These are phyloP conservation scores for Hemiscyllium ocellatum DNA, from an alignment of 2,113 vertebrate species.

Conservation along the genomic window DNA sequence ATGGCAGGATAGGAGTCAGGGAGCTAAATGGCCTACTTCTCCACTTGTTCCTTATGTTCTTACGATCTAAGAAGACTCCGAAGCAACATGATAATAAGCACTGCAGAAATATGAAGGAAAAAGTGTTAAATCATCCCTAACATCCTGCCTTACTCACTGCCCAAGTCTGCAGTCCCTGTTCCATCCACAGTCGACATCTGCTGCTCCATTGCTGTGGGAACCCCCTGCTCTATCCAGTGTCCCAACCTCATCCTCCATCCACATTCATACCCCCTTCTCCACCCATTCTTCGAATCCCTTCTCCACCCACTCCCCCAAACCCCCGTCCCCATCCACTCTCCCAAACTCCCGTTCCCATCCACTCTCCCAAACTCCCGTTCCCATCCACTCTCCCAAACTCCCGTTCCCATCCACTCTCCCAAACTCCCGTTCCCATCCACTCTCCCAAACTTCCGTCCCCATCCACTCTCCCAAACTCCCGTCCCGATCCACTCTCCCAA, in stretches of 20 bases:
- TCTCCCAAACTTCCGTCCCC: neutral
- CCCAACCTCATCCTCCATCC: neutral
- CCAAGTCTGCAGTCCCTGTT: neutral
- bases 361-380: too few species aligned
- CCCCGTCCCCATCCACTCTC: neutral
- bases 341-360: neutral
- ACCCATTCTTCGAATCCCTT: neutral
- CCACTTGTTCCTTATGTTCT: too few species aligned
- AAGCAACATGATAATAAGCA: neutral
- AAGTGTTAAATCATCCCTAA: neutral
- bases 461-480: too few species aligned
- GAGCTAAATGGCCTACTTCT: too few species aligned
- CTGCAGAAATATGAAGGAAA: neutral
- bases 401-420: neutral
- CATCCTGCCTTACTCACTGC: neutral
- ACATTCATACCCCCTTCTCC: neutral
- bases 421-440: neutral
- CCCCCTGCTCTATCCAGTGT: neutral
- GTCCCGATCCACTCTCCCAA: too few species aligned
- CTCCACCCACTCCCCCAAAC: neutral
- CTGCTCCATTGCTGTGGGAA: neutral
- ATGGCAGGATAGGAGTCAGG: too few species aligned
- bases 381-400: neutral
- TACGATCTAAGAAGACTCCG: neutral
- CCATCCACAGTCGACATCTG: neutral